A percentile compares a stretch with the other conserved stretches of the same genome.
phyloP scores from a whole-genome alignment of 2,888 invertebrate genomes.

The Papilio gigon region DNA sequence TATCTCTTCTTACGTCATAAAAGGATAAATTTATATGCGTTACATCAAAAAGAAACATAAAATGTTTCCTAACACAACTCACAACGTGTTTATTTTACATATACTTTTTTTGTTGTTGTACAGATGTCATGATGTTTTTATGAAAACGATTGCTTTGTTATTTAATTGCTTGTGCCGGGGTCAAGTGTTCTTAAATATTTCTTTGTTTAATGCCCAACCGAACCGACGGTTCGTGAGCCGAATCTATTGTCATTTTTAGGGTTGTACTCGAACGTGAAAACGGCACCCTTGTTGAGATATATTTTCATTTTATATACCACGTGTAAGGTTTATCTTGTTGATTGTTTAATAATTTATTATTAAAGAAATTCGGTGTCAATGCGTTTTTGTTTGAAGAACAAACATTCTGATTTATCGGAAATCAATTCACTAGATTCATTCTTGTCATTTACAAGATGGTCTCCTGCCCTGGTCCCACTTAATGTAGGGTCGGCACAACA shows the following conservation, averaged over 20 bases:
- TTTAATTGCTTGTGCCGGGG: neutral
- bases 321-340: neutral
- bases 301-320: neutral
- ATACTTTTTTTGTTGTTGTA: neutral
- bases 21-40: too few species aligned
- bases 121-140: neutral
- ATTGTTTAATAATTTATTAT: too few species aligned
- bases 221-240: neutral
- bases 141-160: neutral
- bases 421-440: too few species aligned
- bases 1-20: too few species aligned
- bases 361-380: too few species aligned
- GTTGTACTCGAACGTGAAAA: neutral
- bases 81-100: neutral
- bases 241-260: constrained; percentile 3
- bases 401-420: too few species aligned
- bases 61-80: too few species aligned
- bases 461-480: too few species aligned
- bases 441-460: too few species aligned
- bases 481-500: too few species aligned
- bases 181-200: neutral
- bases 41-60: too few species aligned
- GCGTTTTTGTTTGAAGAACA: too few species aligned
- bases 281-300: neutral
- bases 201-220: neutral